These are phyloP conservation scores for Copidosoma floridanum DNA, from an alignment of 1,140 invertebrate genomes.

Conservation along the genomic window DNA sequence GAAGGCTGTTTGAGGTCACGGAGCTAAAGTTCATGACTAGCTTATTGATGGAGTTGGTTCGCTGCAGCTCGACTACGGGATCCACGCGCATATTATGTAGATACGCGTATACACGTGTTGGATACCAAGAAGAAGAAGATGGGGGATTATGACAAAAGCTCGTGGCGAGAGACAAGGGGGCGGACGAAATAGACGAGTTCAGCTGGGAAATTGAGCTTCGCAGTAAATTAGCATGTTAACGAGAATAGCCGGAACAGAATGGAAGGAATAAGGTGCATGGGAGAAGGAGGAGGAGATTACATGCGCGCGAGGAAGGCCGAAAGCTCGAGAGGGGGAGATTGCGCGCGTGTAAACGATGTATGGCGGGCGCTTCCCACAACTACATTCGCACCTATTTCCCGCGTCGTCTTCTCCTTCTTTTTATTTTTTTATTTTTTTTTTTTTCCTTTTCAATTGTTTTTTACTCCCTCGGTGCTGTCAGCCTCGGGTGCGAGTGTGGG, in stretches of 20 bases:
- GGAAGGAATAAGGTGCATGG: slow-evolving; percentile 3
- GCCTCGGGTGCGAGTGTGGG: slow-evolving; percentile 7
- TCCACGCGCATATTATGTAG: too few species aligned
- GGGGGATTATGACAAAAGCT: too few species aligned
- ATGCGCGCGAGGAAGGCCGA: too few species aligned
- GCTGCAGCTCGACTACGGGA: too few species aligned
- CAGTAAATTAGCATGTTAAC: slow-evolving; percentile 55
- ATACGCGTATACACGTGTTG: too few species aligned
- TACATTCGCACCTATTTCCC: slow-evolving; percentile 16
- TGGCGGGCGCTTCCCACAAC: slow-evolving; percentile 8
- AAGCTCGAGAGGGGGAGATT: slow-evolving; percentile 14
- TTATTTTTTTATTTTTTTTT: slow-evolving; percentile 4
- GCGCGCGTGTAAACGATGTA: not conserved
- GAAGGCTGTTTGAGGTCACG: too few species aligned
- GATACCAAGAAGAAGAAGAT: too few species aligned
- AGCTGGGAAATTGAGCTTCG: slow-evolving; percentile 45
- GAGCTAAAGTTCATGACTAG: too few species aligned
- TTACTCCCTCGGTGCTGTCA: slow-evolving; percentile 17
- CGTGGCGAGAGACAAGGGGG: too few species aligned
- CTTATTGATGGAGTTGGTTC: too few species aligned
- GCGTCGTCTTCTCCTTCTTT: not conserved
- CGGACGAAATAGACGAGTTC: slow-evolving; percentile 3
- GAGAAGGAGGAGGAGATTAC: not conserved
- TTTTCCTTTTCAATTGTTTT: slow-evolving; percentile 10
- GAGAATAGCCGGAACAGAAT: slow-evolving; percentile 32